phyloP scores from a whole-genome alignment of 2,113 vertebrate genomes.

The Grantiella picta region DNA sequence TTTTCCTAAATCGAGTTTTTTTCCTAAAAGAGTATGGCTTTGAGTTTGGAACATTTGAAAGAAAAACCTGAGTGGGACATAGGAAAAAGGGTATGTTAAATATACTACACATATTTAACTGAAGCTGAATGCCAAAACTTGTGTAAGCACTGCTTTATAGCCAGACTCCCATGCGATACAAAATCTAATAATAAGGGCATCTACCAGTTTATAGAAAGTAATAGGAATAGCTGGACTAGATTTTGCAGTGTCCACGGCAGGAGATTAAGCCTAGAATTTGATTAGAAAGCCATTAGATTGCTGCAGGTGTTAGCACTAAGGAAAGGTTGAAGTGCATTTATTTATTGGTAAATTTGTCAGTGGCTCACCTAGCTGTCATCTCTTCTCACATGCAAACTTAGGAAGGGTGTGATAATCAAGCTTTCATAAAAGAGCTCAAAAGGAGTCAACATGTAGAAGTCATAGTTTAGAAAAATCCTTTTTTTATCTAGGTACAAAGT shows the following conservation, averaged over 20 bases:
- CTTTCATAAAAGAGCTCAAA: background rate
- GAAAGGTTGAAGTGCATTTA: background rate
- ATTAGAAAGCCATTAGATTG: background rate
- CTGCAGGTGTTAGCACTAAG: background rate
- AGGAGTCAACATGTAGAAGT: background rate
- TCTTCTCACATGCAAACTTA: background rate
- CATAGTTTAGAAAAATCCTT: background rate
- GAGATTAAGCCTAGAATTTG: background rate
- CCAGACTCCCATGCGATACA: background rate
- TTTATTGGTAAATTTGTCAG: background rate
- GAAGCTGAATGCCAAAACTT: background rate
- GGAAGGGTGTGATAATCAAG: background rate
- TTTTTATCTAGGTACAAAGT: background rate
- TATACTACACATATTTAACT: background rate
- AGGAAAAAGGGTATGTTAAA: background rate
- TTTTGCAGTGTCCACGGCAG: background rate
- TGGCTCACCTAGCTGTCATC: background rate
- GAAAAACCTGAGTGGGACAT: background rate
- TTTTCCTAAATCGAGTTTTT: background rate
- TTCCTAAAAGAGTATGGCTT: background rate
- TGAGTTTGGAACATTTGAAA: background rate
- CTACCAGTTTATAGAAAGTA: background rate
- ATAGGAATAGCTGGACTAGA: background rate
- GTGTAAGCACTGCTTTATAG: background rate
- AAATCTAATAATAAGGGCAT: background rate